Percentiles rank a stretch among this genome's conserved stretches.
Evolutionary conservation across 2,113 vertebrate species (phyloP).

Genomic region (Ailuropoda melanoleuca): DNA sequence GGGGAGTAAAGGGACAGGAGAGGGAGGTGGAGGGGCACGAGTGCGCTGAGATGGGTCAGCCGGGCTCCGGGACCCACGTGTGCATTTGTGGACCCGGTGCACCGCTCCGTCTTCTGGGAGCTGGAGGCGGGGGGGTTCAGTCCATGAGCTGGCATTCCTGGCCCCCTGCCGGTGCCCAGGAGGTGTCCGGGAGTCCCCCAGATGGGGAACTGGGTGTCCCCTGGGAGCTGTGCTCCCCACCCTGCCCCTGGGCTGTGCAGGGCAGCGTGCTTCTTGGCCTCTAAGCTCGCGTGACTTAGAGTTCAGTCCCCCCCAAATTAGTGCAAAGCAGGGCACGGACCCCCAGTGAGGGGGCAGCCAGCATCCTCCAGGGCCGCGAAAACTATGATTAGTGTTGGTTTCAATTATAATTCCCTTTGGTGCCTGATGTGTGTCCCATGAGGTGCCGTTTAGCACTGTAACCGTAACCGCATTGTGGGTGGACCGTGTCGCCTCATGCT

Average conservation of each 20-base stretch:
- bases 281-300: not conserved
- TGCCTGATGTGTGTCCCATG: no score
- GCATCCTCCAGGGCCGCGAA: fast-evolving
- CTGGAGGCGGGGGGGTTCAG: no score
- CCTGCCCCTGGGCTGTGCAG: not conserved
- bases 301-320: not conserved
- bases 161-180: fast-evolving
- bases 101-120: not conserved
- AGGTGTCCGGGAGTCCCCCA: not conserved
- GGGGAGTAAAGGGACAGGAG: not conserved
- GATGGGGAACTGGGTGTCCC: no score
- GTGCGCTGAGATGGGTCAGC: not conserved
- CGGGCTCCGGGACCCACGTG: not conserved
- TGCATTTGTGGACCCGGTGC: not conserved
- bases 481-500: no score
- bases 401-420: no score
- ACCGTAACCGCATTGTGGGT: fast-evolving
- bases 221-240: not conserved
- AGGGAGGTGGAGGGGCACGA: not conserved
- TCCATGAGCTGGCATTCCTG: not conserved
- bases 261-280: not conserved
- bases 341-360: not conserved
- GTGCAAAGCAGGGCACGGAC: not conserved
- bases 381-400: fast-evolving
- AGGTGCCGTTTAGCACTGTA: fast-evolving